These are phyloP conservation scores for Drosophila recens DNA, from an alignment of 2,888 invertebrate species.

Conservation along the genomic window DNA sequence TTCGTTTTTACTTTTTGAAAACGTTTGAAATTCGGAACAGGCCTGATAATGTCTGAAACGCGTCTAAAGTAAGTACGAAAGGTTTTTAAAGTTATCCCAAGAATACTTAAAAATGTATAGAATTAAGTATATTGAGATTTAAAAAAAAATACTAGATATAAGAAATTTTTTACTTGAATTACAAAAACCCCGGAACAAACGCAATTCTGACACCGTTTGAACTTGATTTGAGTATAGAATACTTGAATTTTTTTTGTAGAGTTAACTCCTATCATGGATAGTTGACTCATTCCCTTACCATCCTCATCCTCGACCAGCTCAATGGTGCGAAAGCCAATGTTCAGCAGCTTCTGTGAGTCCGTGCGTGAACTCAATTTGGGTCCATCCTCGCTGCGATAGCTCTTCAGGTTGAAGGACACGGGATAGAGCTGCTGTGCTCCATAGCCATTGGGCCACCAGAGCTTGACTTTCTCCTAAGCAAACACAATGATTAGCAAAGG, in stretches of 20 bases:
- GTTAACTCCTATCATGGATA: background rate
- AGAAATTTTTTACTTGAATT: too few relatives aligned
- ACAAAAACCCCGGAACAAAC: too few relatives aligned
- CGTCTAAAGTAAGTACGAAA: too few relatives aligned
- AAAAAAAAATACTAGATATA: too few relatives aligned
- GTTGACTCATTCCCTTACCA: slow-evolving; percentile 45
- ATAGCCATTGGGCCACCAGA: slow-evolving; percentile 99
- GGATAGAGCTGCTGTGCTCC: slow-evolving; percentile 92
- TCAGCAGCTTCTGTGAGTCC: slow-evolving; percentile 86
- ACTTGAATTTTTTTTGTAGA: too few relatives aligned
- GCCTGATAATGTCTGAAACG: too few relatives aligned
- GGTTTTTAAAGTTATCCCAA: too few relatives aligned
- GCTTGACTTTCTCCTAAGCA: slow-evolving; percentile 86
- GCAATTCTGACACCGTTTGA: too few relatives aligned
- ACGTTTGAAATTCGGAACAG: too few relatives aligned
- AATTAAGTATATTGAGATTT: rapidly evolving
- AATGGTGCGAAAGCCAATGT: slow-evolving; percentile 94
- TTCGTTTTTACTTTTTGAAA: too few relatives aligned
- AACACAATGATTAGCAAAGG: background rate
- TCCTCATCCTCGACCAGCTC: slow-evolving; percentile 91
- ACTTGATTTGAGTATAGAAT: too few relatives aligned
- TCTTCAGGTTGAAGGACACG: slow-evolving; percentile 86
- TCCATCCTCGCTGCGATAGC: slow-evolving; percentile 66
- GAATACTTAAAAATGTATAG: background rate
- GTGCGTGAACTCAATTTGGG: slow-evolving; percentile 67